Base-by-base conservation (phyloP, 2,888 invertebrate genomes). In the Autographa pulchrina region DNA sequence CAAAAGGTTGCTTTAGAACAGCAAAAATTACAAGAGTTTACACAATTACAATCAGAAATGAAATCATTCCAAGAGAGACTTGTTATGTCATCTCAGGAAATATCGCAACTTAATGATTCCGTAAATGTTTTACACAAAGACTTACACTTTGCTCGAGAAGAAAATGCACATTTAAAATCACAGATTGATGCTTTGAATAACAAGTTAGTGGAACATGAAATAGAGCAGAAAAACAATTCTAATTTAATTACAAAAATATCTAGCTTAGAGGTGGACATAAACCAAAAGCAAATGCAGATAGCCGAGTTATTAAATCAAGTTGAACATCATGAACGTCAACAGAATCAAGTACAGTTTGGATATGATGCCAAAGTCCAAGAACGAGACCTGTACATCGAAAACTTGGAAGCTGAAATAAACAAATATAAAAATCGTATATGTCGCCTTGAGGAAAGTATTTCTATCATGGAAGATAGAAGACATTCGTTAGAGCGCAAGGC, bases 321-420 rank as follows among this genome's bases (percentile, higher is more conserved):
- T 61, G 92, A 93, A 78, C 81, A 87, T 69, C 82, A 92, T 48
- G 92, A 92, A 74, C 90, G 92, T 85, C 90, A 91, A 79, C 87
- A 93, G 70, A 91, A 85, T 77, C 96, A 94, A 87, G 86, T 92
- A 58, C 91, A 92, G 78, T 93, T 90, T 86, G 96, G 96, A 5
- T 93, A 96, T 65, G 96, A 97, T 75, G 97, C 97, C 2, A 98
- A 98, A 91, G 90, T 98, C 14, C 97, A 97, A 88, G 98, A 98
- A 89, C 95, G 97, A 74, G 97, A 98, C 87, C 95, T 97, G 62
- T 97, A 97, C 75, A 97, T 98, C 68, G 98, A 98, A 90, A 97
- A 96, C 54, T 92, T 98, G 71, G 97, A 98, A 89, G 91, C 95
- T 38, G 98, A 98, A 85, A 95, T 97, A 64, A 92, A 90, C 3